Base-by-base conservation (phyloP, 2,888 invertebrate genomes). In the Megalurothrips usitatus region DNA sequence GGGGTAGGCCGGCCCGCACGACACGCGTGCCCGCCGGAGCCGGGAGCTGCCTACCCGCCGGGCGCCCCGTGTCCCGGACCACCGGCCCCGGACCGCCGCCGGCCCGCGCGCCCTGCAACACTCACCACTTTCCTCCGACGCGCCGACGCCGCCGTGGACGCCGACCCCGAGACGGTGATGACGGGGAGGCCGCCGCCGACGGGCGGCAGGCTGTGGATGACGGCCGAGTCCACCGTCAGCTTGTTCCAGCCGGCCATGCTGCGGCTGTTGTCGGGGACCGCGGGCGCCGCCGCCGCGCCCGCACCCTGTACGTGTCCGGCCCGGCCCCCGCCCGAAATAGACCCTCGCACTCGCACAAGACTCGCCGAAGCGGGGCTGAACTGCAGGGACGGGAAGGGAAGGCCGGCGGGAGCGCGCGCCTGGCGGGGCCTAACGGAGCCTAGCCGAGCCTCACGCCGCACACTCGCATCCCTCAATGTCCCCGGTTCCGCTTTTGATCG, bases 141-240 rank as follows among this genome's bases (percentile, higher is more conserved):
- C 23, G 68, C 23, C 9, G 68, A 68, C 23, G 58, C 34, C 2
- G 34, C 6, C 58, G 58, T 58, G 52, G 52, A 52, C 19, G 11
- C 17, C 19, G 58, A 43, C 34, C 34, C 19, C 14, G 58, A 14
- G 58, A 58, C 58, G 58, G 58, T 19, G 58, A 58, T 58, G 58
- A 58, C 58, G 34, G 34, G 34, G 34, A 43, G 34, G 14, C 52
- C 52, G 14, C 52, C 52, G 52, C 6, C 6, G 52, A 3, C 52
- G 52, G 52, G 10, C 1, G 68, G 68, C 68, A 68, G 68, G 68
- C 68, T 68, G 68, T 68, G 68, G 23, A 68, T 68, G 68, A 68
- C 68, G 23, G 68, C 68, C 68, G 68, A 68, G 68, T 68, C 68
- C 68, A 68, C 68, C 68, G 68, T 68, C 68, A 68, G 68, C 68